Conservation (phyloP, 2,888 invertebrate species). For the Volucella zonaria region DNA sequence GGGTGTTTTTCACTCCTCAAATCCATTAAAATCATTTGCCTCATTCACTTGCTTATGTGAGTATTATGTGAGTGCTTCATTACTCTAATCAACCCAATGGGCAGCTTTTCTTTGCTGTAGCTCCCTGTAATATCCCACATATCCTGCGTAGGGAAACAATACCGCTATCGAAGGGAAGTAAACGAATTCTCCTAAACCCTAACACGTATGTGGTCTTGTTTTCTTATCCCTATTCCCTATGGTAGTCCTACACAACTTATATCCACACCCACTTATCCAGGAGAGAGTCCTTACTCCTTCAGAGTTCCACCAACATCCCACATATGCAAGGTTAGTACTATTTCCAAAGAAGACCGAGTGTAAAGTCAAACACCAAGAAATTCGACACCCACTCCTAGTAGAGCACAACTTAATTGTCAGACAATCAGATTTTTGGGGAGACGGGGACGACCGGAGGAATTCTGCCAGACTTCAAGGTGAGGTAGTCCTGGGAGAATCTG, state of each 20-base stretch:
- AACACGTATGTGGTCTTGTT: not conserved
- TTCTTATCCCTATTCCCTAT: not conserved
- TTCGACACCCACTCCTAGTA: not conserved
- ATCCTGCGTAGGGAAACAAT: not conserved
- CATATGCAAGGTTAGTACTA: not conserved
- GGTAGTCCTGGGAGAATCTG: not conserved
- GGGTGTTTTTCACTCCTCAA: not conserved
- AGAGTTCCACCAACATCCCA: not conserved
- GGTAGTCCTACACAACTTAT: too few relatives aligned
- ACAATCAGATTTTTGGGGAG: constrained; percentile 1
- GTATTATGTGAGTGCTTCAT: constrained; percentile 18
- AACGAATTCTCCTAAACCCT: not conserved
- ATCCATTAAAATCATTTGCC: constrained; percentile 7
- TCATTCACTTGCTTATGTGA: not conserved
- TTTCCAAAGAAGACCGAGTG: not conserved
- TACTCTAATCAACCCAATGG: constrained; percentile 17
- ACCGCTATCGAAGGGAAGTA: not conserved
- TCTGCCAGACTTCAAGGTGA: constrained; percentile 28
- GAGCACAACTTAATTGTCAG: constrained; percentile 1
- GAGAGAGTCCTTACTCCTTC: not conserved
- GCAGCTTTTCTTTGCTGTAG: not conserved
- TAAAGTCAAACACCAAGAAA: constrained; percentile 32
- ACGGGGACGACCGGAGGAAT: not conserved
- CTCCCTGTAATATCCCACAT: too few relatives aligned
- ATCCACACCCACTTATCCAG: too few relatives aligned